Percentiles rank a stretch among this genome's conserved stretches.
phyloP scores from a whole-genome alignment of 2,113 vertebrate genomes.

The Myrmecobius fasciatus region DNA sequence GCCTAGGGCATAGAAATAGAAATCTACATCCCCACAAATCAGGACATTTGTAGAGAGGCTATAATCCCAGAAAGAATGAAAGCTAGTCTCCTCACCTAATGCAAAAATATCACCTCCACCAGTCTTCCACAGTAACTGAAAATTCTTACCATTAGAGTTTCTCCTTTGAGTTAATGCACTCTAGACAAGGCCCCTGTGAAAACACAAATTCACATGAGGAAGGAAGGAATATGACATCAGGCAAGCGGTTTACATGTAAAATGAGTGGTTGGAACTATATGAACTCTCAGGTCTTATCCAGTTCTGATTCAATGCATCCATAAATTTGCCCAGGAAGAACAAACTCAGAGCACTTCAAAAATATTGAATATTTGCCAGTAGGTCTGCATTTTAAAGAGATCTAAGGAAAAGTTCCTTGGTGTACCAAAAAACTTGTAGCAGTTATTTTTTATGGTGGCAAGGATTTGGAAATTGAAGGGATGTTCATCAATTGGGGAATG shows the following conservation, averaged over 20 bases:
- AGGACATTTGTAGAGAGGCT: background rate
- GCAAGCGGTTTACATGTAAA: background rate
- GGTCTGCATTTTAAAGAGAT: background rate
- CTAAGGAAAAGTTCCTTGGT: background rate
- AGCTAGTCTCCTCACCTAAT: background rate
- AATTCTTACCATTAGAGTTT: background rate
- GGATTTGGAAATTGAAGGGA: background rate
- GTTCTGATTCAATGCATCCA: background rate
- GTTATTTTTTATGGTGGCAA: background rate
- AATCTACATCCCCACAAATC: background rate
- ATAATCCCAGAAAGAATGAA: background rate
- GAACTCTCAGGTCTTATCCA: background rate
- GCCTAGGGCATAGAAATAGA: background rate
- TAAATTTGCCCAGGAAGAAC: background rate
- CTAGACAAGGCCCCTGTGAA: background rate
- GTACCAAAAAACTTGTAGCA: background rate
- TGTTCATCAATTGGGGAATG: background rate
- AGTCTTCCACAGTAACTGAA: background rate
- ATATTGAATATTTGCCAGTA: background rate
- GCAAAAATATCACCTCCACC: background rate
- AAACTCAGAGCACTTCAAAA: background rate
- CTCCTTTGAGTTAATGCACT: background rate
- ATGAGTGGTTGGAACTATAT: background rate
- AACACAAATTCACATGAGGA: background rate
- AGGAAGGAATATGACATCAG: background rate